Percentiles rank a stretch among this genome's conserved stretches.
These are phyloP conservation scores for Sebastes oblongus DNA, from an alignment of 2,797 vertebrate genomes.

Conservation along the genomic window DNA sequence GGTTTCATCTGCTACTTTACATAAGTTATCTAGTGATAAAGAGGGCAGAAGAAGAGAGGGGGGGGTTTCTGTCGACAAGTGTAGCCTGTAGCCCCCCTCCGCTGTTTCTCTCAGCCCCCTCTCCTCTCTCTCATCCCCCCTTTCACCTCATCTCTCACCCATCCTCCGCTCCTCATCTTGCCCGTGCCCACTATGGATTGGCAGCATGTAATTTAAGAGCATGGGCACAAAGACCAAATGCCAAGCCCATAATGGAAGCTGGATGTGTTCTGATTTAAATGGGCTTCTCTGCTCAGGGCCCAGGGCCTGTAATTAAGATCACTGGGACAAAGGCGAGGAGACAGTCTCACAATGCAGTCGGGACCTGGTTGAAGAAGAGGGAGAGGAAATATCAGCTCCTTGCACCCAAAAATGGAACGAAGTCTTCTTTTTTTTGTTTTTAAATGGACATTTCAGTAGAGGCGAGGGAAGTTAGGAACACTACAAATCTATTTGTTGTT, in stretches of 20 bases:
- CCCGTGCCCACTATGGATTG: constrained; percentile 83
- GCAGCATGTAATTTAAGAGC: constrained; percentile 89
- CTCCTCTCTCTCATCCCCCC: constrained; percentile 54
- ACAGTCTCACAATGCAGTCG: constrained; percentile 80
- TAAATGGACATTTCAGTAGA: constrained; percentile 58
- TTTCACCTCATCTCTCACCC: constrained; percentile 78
- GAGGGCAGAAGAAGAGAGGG: constrained; percentile 63
- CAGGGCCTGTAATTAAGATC: constrained; percentile 86
- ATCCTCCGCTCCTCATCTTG: constrained; percentile 74
- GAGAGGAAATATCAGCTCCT: constrained; percentile 69
- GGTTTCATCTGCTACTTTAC: constrained; percentile 81
- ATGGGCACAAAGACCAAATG: constrained; percentile 88
- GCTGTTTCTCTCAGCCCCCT: constrained; percentile 44
- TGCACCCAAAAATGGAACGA: constrained; percentile 64
- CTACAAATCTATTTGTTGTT: constrained; percentile 21
- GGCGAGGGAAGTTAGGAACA: constrained; percentile 26
- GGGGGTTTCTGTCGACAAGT: constrained; percentile 63
- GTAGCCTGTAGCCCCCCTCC: constrained; percentile 52
- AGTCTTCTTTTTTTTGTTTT: constrained; percentile 6
- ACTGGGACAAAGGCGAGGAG: constrained; percentile 81
- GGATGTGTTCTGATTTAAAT: constrained; percentile 84
- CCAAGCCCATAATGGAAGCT: constrained; percentile 85
- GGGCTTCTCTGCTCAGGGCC: constrained; percentile 79
- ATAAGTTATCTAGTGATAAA: constrained; percentile 83
- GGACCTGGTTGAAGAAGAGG: constrained; percentile 77